Conservation (phyloP, 1,140 invertebrate species). For the Monomorium pharaonis region DNA sequence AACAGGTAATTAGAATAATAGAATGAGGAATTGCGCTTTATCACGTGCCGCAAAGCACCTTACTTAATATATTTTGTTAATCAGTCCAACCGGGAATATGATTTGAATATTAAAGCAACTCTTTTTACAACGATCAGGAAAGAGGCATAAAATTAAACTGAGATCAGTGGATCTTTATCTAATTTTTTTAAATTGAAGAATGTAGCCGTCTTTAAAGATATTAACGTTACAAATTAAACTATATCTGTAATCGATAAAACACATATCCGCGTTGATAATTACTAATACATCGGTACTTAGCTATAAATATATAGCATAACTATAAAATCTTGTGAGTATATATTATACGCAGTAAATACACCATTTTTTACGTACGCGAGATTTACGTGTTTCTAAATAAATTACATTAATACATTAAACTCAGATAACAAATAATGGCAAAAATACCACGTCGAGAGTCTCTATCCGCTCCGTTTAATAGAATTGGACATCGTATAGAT, state of each 20-base stretch:
- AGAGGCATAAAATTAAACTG: neutral
- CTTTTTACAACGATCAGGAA: neutral
- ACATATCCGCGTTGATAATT: neutral
- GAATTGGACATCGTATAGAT: constrained; percentile 7
- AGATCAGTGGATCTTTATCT: neutral
- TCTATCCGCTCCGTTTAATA: neutral
- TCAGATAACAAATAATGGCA: constrained; percentile 73
- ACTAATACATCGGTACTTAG: constrained; percentile 13
- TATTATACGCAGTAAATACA: neutral
- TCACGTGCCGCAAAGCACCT: constrained; percentile 10
- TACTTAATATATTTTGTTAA: constrained; percentile 22
- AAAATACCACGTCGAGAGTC: constrained; percentile 24
- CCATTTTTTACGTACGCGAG: neutral
- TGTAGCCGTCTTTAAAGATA: neutral
- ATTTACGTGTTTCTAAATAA: neutral
- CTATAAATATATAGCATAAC: constrained; percentile 1
- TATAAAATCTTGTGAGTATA: neutral
- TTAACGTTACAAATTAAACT: neutral
- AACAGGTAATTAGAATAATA: constrained; percentile 61
- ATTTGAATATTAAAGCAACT: neutral
- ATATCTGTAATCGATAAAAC: neutral
- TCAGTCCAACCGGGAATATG: constrained; percentile 2
- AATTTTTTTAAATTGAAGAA: neutral
- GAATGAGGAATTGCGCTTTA: constrained; percentile 43
- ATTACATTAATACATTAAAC: constrained; percentile 49